Conservation (phyloP, 2,113 vertebrate species). For the Pristiophorus japonicus region DNA sequence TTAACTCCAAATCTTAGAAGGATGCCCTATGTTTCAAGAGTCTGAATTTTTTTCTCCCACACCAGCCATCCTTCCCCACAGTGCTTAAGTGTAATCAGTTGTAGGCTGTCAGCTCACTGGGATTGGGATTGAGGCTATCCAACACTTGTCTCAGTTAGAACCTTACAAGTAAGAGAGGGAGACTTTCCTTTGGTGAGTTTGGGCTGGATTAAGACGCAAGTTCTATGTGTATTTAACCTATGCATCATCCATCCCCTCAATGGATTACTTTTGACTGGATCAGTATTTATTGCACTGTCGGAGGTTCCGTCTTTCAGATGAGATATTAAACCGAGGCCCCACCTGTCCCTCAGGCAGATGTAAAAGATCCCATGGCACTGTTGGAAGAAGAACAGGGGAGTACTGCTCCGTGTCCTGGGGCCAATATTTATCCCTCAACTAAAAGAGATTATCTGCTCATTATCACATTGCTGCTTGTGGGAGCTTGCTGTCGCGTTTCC, state of each 20-base stretch:
- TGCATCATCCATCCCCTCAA: too few species aligned
- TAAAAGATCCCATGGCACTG: neutral
- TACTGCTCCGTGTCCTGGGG: neutral
- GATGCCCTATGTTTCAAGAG: neutral
- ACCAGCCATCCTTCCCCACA: neutral
- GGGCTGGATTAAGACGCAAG: neutral
- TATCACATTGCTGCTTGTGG: neutral
- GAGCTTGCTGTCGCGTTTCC: neutral
- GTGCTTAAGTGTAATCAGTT: neutral
- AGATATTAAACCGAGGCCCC: neutral
- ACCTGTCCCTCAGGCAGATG: neutral
- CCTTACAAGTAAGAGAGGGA: neutral
- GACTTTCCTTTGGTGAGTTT: neutral
- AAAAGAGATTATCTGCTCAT: neutral
- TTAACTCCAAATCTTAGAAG: neutral
- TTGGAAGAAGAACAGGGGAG: neutral
- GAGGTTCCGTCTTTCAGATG: neutral
- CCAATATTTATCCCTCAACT: neutral
- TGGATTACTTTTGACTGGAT: neutral
- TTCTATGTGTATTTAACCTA: neutral
- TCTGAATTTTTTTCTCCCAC: neutral
- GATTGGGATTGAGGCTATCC: neutral
- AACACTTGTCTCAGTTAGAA: neutral
- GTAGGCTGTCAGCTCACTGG: neutral
- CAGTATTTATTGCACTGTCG: neutral